Evolutionary conservation across 37 sponge, comb jelly and placozoan species (phyloP).

Genomic region (Cliona cf. orientalis): DNA sequence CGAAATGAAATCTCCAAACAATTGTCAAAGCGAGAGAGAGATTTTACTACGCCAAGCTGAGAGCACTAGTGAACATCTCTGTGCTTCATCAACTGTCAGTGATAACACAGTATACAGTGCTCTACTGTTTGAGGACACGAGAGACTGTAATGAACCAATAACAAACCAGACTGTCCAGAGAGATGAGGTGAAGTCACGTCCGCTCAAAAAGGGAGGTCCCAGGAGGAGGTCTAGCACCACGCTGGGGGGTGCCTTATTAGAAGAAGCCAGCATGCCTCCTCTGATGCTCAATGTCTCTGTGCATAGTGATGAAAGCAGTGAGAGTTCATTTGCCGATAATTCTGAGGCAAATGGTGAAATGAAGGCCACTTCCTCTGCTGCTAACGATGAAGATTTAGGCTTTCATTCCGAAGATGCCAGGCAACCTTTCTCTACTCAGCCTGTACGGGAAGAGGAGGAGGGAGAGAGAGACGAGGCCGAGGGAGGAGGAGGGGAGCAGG

Average conservation of each 20-base stretch:
- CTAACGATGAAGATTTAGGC: not conserved
- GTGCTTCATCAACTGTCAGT: not conserved
- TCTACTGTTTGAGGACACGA: not conserved
- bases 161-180: no score
- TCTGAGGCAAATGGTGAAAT: not conserved
- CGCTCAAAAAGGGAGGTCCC: not conserved
- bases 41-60: not conserved
- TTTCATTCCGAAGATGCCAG: no score
- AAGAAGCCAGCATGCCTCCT: conserved; percentile 29
- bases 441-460: not conserved
- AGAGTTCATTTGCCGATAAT: not conserved
- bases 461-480: not conserved
- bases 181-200: not conserved
- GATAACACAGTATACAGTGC: not conserved
- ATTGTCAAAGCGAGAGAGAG: no score
- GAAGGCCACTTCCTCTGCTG: not conserved
- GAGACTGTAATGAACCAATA: not conserved
- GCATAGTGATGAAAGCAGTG: not conserved
- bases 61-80: not conserved
- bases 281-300: conserved; percentile 11
- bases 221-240: not conserved
- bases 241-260: not conserved
- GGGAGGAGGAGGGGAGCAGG: not conserved
- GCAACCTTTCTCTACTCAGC: no score
- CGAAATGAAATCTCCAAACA: not conserved